Conservation (phyloP, 2,797 vertebrate species). For the Meda fulgida region DNA sequence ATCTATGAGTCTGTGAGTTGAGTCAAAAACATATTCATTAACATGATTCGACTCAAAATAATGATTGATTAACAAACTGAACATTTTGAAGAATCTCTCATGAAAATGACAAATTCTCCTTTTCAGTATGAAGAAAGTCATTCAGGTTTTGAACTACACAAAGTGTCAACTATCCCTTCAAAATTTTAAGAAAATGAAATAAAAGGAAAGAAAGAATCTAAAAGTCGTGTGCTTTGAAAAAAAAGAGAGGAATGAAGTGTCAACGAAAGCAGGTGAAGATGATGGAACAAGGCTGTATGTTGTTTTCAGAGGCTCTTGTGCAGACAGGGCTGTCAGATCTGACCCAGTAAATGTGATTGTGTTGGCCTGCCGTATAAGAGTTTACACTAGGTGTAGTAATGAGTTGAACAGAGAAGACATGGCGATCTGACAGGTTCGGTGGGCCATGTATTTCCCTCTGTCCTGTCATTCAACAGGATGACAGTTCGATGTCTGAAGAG, state of each 20-base stretch:
- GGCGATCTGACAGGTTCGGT: conserved; percentile 29
- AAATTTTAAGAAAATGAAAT: not conserved
- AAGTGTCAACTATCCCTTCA: not conserved
- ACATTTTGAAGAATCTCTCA: not conserved
- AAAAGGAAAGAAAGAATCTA: not conserved
- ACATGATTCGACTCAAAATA: not conserved
- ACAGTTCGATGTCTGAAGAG: conserved; percentile 4
- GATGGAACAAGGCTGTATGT: not conserved
- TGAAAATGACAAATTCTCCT: not conserved
- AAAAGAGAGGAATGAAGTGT: conserved; percentile 10
- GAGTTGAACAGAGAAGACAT: conserved; percentile 22
- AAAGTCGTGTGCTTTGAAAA: not conserved
- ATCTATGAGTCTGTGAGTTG: not conserved
- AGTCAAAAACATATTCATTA: not conserved
- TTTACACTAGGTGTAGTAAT: conserved; percentile 14
- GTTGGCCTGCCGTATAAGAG: conserved; percentile 9
- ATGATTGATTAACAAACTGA: not conserved
- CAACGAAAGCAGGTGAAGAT: not conserved
- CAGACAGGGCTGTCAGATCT: conserved; percentile 25
- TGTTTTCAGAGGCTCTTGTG: not conserved
- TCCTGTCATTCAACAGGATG: conserved; percentile 2
- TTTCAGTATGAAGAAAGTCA: not conserved
- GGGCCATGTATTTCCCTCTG: conserved; percentile 15
- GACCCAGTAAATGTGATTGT: conserved; percentile 19
- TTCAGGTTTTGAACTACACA: not conserved